These are phyloP conservation scores for Thymelicus lineola DNA, from an alignment of 2,888 invertebrate species.

Conservation along the genomic window DNA sequence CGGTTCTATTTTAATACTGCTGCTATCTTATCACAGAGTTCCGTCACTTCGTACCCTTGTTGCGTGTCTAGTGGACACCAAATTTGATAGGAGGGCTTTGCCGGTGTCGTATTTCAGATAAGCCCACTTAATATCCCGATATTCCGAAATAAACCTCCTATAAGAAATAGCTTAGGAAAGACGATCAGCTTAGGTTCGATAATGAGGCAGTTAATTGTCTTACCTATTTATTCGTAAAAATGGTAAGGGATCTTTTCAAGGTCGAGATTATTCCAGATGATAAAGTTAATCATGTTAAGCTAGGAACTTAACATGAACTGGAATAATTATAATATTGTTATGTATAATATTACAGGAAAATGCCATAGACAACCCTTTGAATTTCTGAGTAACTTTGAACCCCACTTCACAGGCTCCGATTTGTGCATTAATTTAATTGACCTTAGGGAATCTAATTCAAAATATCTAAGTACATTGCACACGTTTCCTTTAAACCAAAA, in stretches of 20 bases:
- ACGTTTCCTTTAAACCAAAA: too few relatives aligned
- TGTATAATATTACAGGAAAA: too few relatives aligned
- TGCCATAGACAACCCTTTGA: too few relatives aligned
- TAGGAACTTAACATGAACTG: too few relatives aligned
- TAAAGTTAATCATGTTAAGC: too few relatives aligned
- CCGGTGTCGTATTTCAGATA: slow-evolving; percentile 56
- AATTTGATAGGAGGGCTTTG: slow-evolving; percentile 52
- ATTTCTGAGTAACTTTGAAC: too few relatives aligned
- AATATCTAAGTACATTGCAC: too few relatives aligned
- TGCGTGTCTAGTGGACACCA: slow-evolving; percentile 50
- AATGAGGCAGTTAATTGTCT: slow-evolving; percentile 34
- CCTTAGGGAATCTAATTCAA: too few relatives aligned
- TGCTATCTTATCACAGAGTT: slow-evolving; percentile 50
- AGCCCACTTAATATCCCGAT: slow-evolving; percentile 52
- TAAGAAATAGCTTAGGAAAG: slow-evolving; percentile 40
- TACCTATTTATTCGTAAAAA: slow-evolving; percentile 5
- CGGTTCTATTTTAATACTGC: slow-evolving; percentile 35
- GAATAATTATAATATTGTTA: too few relatives aligned
- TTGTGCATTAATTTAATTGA: too few relatives aligned
- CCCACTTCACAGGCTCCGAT: too few relatives aligned
- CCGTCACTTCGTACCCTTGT: slow-evolving; percentile 49
- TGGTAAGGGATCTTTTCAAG: background rate
- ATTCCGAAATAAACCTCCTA: slow-evolving; percentile 47
- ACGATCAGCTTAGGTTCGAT: slow-evolving; percentile 33
- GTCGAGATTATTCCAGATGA: background rate